Evolutionary conservation across 1,140 invertebrate genomes (phyloP), one percentile per base, ranked within the genome.

Genomic region (Drosophila ercepeae): DNA sequence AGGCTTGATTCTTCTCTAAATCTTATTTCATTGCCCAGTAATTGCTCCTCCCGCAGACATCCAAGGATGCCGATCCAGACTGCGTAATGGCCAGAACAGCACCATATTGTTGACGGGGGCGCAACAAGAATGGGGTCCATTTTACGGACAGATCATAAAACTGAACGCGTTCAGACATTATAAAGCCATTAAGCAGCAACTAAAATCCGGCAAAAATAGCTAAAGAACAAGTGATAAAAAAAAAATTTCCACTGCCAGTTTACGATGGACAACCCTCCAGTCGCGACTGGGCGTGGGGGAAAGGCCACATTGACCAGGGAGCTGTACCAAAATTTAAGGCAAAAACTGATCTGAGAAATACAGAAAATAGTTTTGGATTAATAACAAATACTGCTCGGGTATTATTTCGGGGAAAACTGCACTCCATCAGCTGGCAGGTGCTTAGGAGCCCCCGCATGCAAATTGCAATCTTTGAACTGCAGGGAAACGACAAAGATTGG

Each of bases 121-220:
- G n/a, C 34, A 41, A 75, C 44, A 78, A 79, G 76, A 78, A 75
- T 74, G 70, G 61, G 70, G 60, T 64, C 27, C 42, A 57, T 79
- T 81, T 83, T 63, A 74, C 61, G 49, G 78, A 51, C 42, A 82
- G 78, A 77, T 78, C 78, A 83, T 82, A 82, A 82, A 82, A 82
- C 74, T 19, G 36, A 82, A 74, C 61, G 69, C 53, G 58, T 45
- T 13, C 60, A 72, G 78, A 78, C 78, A 82, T 82, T 82, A 82
- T 82, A 82, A 82, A 82, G 78, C 61, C 78, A 82, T 82, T 77
- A 82, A 82, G 78, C 78, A 82, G 64, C 78, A 83, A 82, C 61
- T 83, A 77, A 82, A 77, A 82, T 78, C 69, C 21, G 58, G 61
- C 78, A 58, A 55, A 81, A 82, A 81, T 82, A 81, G 77, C 60